These are phyloP conservation scores for Sipha maydis DNA, from an alignment of 2,888 invertebrate species.

Conservation along the genomic window DNA sequence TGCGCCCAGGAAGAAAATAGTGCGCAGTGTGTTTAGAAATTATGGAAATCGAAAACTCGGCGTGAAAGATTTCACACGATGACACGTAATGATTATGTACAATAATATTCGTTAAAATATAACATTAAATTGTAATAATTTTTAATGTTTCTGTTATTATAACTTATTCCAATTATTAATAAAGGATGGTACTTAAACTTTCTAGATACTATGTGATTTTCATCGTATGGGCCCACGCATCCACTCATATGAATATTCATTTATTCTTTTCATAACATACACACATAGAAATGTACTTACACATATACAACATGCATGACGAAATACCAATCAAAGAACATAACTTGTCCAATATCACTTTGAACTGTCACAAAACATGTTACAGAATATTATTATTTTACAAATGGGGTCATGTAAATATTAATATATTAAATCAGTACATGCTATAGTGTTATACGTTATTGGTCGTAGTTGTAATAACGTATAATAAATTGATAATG, in stretches of 20 bases:
- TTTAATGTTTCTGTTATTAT: not conserved
- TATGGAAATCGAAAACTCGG: not conserved
- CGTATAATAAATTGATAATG: not conserved
- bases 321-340: not conserved
- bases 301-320: not conserved
- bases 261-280: not conserved
- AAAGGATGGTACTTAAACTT: no score
- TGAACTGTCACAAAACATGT: conserved; percentile 51
- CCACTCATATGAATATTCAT: no score
- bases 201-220: not conserved
- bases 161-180: no score
- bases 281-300: not conserved
- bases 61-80: not conserved
- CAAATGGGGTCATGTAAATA: not conserved
- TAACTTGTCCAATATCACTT: not conserved
- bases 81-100: not conserved
- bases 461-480: not conserved
- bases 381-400: not conserved
- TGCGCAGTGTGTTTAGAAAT: not conserved
- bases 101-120: not conserved
- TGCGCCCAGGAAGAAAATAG: not conserved
- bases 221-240: not conserved
- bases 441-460: not conserved
- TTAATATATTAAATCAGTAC: not conserved
- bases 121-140: not conserved